Conservation (phyloP, 1,140 invertebrate species). For the Diuraphis noxia region DNA sequence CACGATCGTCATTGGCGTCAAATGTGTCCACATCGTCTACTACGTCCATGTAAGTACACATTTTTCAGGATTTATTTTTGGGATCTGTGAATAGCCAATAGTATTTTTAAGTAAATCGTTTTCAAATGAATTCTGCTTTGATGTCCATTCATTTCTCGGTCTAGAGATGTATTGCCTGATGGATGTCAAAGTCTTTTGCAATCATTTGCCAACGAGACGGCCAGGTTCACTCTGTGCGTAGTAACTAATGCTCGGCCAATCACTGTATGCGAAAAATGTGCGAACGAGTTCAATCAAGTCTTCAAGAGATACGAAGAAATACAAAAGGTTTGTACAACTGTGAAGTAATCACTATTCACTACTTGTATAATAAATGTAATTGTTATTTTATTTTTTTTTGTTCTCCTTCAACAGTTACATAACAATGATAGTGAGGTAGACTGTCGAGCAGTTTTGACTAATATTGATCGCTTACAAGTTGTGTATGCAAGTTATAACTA, state of each 20-base stretch:
- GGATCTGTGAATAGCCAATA: neutral
- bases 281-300: conserved; percentile 53
- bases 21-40: neutral
- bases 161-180: conserved; percentile 22
- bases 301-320: conserved; percentile 47
- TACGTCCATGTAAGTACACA: neutral
- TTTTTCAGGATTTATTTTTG: neutral
- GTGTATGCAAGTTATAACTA: conserved; percentile 56
- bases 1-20: neutral
- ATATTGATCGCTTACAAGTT: conserved; percentile 56
- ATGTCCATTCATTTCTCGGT: neutral
- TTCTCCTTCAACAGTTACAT: neutral
- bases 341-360: neutral
- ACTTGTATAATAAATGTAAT: neutral
- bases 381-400: neutral
- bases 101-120: neutral
- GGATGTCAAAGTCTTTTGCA: conserved; percentile 55
- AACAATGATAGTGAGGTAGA: conserved; percentile 49
- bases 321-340: conserved; percentile 13
- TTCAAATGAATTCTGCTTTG: neutral
- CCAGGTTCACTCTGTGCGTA: conserved; percentile 56
- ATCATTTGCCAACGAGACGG: conserved; percentile 54
- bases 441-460: conserved; percentile 56
- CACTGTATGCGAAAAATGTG: conserved; percentile 54
- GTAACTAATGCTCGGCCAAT: conserved; percentile 56